Evolutionary conservation across 2,888 invertebrate species (phyloP), one percentile per base, ranked within the genome.

Genomic region (Clitarchus hookeri): DNA sequence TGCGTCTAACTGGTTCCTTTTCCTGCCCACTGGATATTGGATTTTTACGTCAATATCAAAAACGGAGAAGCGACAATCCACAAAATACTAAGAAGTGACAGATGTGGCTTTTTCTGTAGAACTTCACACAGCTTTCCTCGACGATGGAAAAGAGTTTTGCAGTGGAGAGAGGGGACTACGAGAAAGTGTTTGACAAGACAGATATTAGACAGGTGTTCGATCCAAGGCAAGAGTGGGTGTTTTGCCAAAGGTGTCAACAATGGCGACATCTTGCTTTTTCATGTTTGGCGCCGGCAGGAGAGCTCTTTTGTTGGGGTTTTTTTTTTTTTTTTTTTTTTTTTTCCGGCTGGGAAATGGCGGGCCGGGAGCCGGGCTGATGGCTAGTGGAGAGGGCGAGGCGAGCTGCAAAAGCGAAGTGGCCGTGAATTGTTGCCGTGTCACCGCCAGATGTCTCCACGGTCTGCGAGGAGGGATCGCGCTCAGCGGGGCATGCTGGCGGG

Each of bases 171-270:
- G 65, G 23, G 65, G 65, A 23, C n/a, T 6, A 65, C 65, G 16
- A 65, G 23, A 65, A n/a, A 65, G n/a, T 19, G n/a, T n/a, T 65
- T 65, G 65, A 65, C 65, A 65, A 13, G 82, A 82, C 82, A 82
- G 82, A 82, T 82, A 82, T 82, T 27, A 82, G 82, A 82, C 82
- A 44, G 82, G 82, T 82, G 44, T 27, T 82, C 44, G 82, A 82
- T 13, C 36, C 27, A 82, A 19, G 36, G 36, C n/a, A 13, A 13
- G 44, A 82, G 79, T 25, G 23, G 82, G 82, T 82, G 82, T 36
- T 36, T 23, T 36, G 82, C 44, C 23, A 65, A 65, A 82, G 82
- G 82, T 82, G 82, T 82, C 82, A 82, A 82, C 82, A 36, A 82
- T 13, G 27, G 82, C 44, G 44, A 82, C 82, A 82, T 82, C 82